phyloP scores from a whole-genome alignment of 2,113 vertebrate genomes.

The Oncorhynchus masou region DNA sequence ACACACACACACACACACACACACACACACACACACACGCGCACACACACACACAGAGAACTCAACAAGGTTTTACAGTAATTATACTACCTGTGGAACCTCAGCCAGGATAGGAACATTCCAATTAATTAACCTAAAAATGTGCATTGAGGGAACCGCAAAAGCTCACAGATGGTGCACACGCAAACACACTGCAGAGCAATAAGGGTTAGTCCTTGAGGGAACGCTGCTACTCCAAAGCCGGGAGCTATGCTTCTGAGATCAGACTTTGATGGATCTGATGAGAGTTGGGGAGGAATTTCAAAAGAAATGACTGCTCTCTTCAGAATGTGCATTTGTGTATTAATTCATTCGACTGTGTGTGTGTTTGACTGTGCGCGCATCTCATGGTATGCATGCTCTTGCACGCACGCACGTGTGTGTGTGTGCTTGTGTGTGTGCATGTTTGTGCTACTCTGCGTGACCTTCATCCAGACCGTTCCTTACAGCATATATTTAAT shows the following conservation, averaged over 20 bases:
- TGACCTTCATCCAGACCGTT: slow-evolving; percentile 40
- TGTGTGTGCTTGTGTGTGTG: neutral
- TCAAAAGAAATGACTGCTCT: neutral
- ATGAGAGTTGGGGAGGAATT: neutral
- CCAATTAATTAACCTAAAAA: slow-evolving; percentile 63
- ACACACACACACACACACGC: neutral
- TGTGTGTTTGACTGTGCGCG: neutral
- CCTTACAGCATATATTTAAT: slow-evolving; percentile 26
- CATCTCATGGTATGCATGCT: neutral
- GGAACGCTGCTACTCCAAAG: slow-evolving; percentile 31
- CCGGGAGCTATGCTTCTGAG: neutral
- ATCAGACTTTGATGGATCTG: neutral
- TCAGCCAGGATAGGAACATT: slow-evolving; percentile 34
- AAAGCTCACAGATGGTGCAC: slow-evolving; percentile 62
- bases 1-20: no score
- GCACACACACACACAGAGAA: slow-evolving; percentile 15
- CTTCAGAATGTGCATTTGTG: neutral
- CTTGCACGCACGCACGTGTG: no score
- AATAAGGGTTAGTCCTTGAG: slow-evolving; percentile 52
- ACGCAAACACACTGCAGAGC: slow-evolving; percentile 59
- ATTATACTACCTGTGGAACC: slow-evolving; percentile 52
- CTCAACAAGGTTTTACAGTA: slow-evolving; percentile 52
- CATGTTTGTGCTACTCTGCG: neutral
- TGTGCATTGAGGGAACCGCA: slow-evolving; percentile 68
- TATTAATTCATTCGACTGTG: neutral